These are phyloP conservation scores for Harpagus bidentatus DNA, from an alignment of 2,113 vertebrate genomes.

Conservation along the genomic window DNA sequence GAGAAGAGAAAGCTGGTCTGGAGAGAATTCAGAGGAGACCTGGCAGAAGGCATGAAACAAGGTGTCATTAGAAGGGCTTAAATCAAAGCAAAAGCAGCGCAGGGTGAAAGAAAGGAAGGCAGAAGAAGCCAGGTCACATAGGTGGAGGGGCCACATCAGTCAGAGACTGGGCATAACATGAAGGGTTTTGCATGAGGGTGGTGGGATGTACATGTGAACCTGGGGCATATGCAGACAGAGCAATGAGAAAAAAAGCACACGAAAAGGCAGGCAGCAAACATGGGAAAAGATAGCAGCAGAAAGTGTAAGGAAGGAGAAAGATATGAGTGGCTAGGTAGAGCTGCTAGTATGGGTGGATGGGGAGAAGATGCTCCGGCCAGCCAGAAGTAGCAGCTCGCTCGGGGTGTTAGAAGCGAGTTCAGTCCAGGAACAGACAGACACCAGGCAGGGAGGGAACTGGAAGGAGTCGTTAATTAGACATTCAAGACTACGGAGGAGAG, in stretches of 20 bases:
- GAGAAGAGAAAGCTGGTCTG: neutral
- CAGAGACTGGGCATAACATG: neutral
- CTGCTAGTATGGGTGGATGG: neutral
- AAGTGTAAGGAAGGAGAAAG: neutral
- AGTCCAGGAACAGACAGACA: conserved; percentile 47
- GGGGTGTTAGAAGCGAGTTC: conserved; percentile 18
- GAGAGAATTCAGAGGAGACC: neutral
- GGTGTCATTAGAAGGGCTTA: neutral
- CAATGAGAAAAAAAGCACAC: neutral
- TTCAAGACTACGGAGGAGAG: conserved; percentile 54
- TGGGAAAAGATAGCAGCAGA: neutral
- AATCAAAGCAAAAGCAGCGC: neutral
- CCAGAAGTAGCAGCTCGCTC: neutral
- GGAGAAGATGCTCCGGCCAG: neutral
- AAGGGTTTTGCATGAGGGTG: neutral
- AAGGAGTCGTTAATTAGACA: conserved; percentile 62
- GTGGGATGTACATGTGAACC: neutral
- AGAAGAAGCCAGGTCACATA: neutral
- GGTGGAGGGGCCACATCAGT: neutral
- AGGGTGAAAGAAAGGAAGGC: neutral
- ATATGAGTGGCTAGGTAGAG: neutral
- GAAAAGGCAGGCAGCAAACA: neutral
- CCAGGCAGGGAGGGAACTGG: conserved; percentile 30
- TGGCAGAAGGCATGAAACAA: neutral
- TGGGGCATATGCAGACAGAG: neutral